Percentiles rank a stretch among this genome's conserved stretches.
Conservation (phyloP, 2,797 vertebrate genomes). For the Pelobates cultripes region DNA sequence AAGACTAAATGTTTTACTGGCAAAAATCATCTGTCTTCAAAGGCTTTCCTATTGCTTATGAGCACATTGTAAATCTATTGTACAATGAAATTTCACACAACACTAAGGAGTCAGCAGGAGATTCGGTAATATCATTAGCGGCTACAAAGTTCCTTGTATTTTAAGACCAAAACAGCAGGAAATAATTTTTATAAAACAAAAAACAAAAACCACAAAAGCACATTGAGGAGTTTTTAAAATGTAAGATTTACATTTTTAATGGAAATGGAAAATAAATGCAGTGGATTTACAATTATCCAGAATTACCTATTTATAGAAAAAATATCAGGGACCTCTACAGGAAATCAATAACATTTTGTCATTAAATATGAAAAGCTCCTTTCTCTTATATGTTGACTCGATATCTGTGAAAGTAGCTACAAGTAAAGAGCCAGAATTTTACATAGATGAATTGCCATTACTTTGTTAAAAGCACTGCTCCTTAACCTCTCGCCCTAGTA, state of each 20-base stretch:
- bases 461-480: no score
- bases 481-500: no score
- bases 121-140: conserved; percentile 36
- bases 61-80: conserved; percentile 37
- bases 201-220: not conserved
- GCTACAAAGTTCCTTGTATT: conserved; percentile 13
- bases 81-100: conserved; percentile 26
- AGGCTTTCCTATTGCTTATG: conserved; percentile 11
- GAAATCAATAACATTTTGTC: conserved; percentile 11
- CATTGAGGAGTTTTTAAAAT: conserved; percentile 7
- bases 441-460: no score
- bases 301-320: conserved; percentile 24
- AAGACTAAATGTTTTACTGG: conserved; percentile 33
- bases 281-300: conserved; percentile 19
- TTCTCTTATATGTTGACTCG: no score
- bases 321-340: not conserved
- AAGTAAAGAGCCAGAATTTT: no score
- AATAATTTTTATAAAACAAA: conserved; percentile 13
- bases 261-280: conserved; percentile 18
- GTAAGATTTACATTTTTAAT: conserved; percentile 26
- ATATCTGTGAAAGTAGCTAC: no score
- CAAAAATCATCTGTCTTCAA: conserved; percentile 38
- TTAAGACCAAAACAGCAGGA: conserved; percentile 36
- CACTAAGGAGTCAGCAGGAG: conserved; percentile 43
- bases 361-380: no score